Conservation (phyloP, 2,888 invertebrate genomes). For the Harpagoxenus sublaevis region DNA sequence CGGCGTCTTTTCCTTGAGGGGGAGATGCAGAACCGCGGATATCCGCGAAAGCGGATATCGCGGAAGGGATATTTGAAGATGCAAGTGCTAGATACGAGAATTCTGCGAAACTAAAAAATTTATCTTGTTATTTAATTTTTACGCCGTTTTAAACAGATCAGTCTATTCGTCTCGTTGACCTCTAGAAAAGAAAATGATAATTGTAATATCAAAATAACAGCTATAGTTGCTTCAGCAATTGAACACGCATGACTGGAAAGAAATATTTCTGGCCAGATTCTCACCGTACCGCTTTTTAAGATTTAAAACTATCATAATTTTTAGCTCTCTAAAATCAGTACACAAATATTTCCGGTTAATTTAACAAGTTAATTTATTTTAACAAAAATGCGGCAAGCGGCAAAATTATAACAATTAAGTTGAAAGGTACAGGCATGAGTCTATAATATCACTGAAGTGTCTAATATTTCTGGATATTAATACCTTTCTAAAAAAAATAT, state of each 20-base stretch:
- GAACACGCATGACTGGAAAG: neutral
- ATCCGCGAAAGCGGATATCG: neutral
- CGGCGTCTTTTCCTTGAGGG: neutral
- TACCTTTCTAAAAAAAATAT: neutral
- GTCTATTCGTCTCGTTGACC: neutral
- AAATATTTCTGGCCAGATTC: neutral
- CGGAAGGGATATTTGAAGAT: constrained; percentile 1
- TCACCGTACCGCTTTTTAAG: neutral
- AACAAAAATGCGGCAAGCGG: neutral
- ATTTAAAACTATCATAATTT: neutral
- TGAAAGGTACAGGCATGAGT: neutral
- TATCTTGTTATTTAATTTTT: neutral
- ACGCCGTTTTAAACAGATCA: neutral
- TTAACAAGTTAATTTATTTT: neutral
- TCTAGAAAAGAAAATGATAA: neutral
- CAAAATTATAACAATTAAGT: neutral
- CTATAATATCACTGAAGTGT: neutral
- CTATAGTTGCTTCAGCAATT: neutral
- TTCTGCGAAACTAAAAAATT: neutral
- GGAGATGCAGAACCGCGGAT: neutral
- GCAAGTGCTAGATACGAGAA: neutral
- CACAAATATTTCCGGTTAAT: neutral
- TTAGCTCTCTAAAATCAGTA: neutral
- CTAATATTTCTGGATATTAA: neutral
- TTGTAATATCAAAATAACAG: neutral